A percentile compares a stretch with the other conserved stretches of the same genome.
Conservation (phyloP, 2,113 vertebrate genomes). For the Burhinus bistriatus region DNA sequence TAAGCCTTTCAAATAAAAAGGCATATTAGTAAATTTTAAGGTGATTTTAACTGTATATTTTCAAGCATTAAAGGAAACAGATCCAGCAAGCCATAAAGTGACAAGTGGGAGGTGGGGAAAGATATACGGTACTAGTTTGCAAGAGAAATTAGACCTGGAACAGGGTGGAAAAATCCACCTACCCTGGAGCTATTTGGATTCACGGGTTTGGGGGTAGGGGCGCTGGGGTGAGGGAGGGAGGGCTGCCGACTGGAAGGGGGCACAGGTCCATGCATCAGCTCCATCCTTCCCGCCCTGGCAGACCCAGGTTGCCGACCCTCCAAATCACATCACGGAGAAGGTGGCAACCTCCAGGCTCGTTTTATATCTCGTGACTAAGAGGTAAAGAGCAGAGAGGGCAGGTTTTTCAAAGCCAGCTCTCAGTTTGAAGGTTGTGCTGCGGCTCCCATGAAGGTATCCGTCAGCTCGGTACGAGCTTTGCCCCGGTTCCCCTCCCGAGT, state of each 20-base stretch:
- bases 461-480: not conserved
- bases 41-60: conserved; percentile 75
- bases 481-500: not conserved
- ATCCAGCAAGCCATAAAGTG: conserved; percentile 76
- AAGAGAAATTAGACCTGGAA: conserved; percentile 70
- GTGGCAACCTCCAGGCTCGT: not conserved
- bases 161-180: conserved; percentile 52
- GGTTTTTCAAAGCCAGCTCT: not conserved
- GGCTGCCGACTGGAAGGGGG: not conserved
- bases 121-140: conserved; percentile 64
- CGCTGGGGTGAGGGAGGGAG: not conserved
- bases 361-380: not conserved
- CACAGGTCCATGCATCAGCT: not conserved
- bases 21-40: conserved; percentile 68
- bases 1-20: conserved; percentile 77
- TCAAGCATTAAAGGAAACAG: conserved; percentile 70
- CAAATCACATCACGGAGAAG: not conserved
- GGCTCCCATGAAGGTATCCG: not conserved
- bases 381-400: not conserved
- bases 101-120: conserved; percentile 61
- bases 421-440: not conserved
- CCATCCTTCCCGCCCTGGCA: not conserved
- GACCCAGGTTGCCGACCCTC: not conserved
- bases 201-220: not conserved
- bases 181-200: conserved; percentile 58